Base-by-base conservation (phyloP, 2,113 vertebrate species). In the Corapipo altera region DNA sequence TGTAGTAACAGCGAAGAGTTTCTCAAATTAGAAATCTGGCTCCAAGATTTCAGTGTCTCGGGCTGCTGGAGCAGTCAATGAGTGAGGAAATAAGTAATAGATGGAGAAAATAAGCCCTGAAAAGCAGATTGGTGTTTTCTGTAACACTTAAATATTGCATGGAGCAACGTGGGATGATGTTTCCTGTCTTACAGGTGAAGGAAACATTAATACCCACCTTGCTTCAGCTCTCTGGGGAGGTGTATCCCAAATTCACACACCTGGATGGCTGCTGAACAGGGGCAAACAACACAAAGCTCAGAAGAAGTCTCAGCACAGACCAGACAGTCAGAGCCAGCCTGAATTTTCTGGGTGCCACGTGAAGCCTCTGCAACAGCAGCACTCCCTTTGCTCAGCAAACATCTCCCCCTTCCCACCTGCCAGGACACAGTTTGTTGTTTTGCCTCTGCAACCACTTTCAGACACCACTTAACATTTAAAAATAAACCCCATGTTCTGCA, bases 11-110 rank as follows among this genome's bases (percentile, higher is more conserved):
- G 39, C 71, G 39, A 41, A 33, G 24, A 30, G 5, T 24, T 86
- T 28, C 87, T 85, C 62, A 13, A 65, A 61, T 51, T 51, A 32
- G 85, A 76, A 89, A 79, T 79, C 85, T 85, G 94, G 54, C 91
- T 64, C 72, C 67, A 73, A 89, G 71, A n/a, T 88, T 58, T 46
- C 49, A 3, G 59, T 2, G 20, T 85, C 82, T 79, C 2, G 0
- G 77, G 77, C 89, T 74, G 16, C 77, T 62, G 81, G 78, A 94
- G 84, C 66, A 9, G 20, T 46, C 89, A 91, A 19, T 54, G 77
- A 62, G 74, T 13, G 62, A 95, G 84, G 61, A 85, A 75, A 91
- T 49, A 35, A 87, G 48, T 61, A 26, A 30, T 61, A 69, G 66
- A 43, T 27, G 54, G 61, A 52, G 4, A 65, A 15, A 91, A 76